Evolutionary conservation across 2,797 vertebrate species (phyloP).

Genomic region (Gallirallus australis): DNA sequence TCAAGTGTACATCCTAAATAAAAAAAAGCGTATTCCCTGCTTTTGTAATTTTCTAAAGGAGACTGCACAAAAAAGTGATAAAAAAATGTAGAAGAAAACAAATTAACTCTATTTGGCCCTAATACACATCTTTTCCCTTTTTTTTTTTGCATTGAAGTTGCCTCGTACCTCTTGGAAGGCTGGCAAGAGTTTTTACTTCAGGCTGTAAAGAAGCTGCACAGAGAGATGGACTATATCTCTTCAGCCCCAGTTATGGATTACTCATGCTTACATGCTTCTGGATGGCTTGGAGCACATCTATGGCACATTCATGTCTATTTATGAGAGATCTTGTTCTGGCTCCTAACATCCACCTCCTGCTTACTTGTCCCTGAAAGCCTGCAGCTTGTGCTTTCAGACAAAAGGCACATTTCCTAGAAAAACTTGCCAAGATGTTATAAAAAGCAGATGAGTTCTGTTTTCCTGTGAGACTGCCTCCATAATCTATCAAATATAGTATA

Average conservation of each 20-base stretch:
- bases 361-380: background rate
- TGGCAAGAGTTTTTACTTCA: background rate
- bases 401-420: background rate
- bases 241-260: background rate
- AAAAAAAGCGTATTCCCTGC: accelerated
- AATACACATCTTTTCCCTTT: background rate
- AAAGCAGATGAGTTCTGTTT: background rate
- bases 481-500: background rate
- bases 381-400: background rate
- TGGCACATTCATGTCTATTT: background rate
- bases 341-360: background rate
- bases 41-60: background rate
- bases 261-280: background rate
- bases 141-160: background rate
- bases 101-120: background rate
- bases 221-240: background rate
- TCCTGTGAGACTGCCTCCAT: background rate
- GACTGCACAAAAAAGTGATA: background rate
- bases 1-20: background rate
- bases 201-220: background rate
- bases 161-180: background rate
- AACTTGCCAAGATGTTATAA: background rate
- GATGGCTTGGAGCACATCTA: background rate
- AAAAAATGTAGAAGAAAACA: background rate
- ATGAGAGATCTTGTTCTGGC: background rate